Evolutionary conservation across 1,140 invertebrate species (phyloP), one percentile per base, ranked within the genome.

Genomic region (Drepana arcuata): DNA sequence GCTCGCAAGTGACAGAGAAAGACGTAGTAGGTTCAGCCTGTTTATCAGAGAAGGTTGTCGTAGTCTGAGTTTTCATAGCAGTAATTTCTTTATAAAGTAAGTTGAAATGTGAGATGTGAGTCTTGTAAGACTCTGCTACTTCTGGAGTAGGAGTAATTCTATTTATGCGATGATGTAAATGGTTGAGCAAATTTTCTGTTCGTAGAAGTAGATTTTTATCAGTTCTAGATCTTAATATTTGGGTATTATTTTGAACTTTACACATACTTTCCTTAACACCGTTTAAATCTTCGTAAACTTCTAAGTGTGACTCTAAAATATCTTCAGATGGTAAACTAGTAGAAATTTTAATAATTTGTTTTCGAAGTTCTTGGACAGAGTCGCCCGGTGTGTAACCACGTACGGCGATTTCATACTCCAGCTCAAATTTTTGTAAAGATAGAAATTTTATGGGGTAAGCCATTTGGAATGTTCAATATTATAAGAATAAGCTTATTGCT

Each of bases 271-370:
- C 28, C 7, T 44, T 36, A 10, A 44, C 16, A 9, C 10, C 16
- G 32, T 15, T 25, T 7, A 44, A 32, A 11, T 39, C 41, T 1
- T 35, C 41, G n/a, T 11, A 7, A 9, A 35, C 24, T 1, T 42
- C 35, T 25, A 42, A 21, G 24, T 42, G 46, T 0, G 39, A 42
- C 7, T 33, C 31, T 16, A 49, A 28, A 11, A 49, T 39, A 18
- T 44, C 46, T 4, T 43, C 40, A 21, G 41, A 35, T 9, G 31
- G 33, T 6, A 33, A 11, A 1, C 13, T 1, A 7, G 7, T 15
- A 10, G 7, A 7, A 10, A 40, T 26, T 35, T 41, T 41, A 16
- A 24, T 13, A 26, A 26, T 40, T 31, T 47, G 27, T 27, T 41
- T 40, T 0, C 44, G 13, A 1, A 41, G 27, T 1, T 36, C 37